A percentile compares a stretch with the other conserved stretches of the same genome.
Conservation (phyloP, 2,797 vertebrate genomes). For the Esox masquinongy region DNA sequence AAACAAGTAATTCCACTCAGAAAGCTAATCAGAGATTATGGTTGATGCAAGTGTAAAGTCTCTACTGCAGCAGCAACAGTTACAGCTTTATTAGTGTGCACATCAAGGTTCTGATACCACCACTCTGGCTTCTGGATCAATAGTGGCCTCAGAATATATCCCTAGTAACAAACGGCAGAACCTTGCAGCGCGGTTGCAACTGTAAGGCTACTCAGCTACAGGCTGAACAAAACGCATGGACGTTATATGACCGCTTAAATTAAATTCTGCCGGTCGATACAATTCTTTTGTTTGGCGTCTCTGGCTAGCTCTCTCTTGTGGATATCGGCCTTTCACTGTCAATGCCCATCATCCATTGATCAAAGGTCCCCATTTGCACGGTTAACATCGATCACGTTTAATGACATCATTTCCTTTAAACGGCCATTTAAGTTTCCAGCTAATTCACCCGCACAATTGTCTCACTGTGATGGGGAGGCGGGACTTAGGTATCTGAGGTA, state of each 20-base stretch:
- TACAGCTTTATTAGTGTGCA: too few species aligned
- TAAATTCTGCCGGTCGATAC: not conserved
- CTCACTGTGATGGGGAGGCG: not conserved
- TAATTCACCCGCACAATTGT: too few species aligned
- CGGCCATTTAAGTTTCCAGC: too few species aligned
- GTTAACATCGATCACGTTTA: conserved; percentile 48
- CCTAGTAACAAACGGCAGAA: too few species aligned
- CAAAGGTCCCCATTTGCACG: conserved; percentile 32
- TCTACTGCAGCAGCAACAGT: too few species aligned
- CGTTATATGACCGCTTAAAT: not conserved
- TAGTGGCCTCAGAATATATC: too few species aligned
- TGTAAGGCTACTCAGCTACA: too few species aligned
- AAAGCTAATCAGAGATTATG: not conserved
- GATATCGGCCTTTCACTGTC: conserved; percentile 46
- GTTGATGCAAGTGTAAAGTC: not conserved
- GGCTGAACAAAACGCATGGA: too few species aligned
- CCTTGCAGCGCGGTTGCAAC: too few species aligned
- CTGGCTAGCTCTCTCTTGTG: conserved; percentile 1
- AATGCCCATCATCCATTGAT: not conserved
- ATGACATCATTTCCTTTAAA: conserved; percentile 23
- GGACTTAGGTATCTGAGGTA: not conserved
- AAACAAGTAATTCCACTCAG: not conserved
- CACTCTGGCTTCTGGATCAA: too few species aligned
- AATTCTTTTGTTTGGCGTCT: not conserved
- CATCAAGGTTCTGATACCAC: too few species aligned